Base-by-base conservation (phyloP, 1,140 invertebrate genomes). In the Capitella teleta region DNA sequence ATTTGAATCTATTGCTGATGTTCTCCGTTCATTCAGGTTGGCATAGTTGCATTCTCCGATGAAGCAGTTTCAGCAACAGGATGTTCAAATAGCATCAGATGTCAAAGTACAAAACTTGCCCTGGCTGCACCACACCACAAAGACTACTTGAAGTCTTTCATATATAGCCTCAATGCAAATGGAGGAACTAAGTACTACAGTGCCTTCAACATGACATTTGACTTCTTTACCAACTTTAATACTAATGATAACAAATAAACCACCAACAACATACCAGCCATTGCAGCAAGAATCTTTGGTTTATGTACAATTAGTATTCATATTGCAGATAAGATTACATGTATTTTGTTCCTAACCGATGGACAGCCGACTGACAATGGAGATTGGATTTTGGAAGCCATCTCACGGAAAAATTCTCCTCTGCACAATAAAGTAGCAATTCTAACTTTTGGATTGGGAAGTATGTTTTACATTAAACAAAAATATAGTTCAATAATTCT, bases 291-390 rank as follows among this genome's bases (percentile, higher is more conserved):
- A n/a, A n/a, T n/a, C n/a, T n/a, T n/a, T n/a, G n/a, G n/a, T n/a
- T n/a, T n/a, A n/a, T n/a, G n/a, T n/a, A n/a, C n/a, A n/a, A n/a
- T n/a, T n/a, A n/a, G 19, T 18, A 21, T 10, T 16, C 2, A 8
- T 40, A 21, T n/a, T 2, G 14, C 25, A 40, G 38, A 40, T 21
- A 40, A 40, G 43, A 26, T 25, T n/a, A n/a, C n/a, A n/a, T n/a
- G n/a, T 18, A 45, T 45, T 45, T 10, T 45, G 26, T 45, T 45
- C 28, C 10, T 45, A 25, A 45, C 43, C 6, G 43, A 45, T 25
- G 43, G 43, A 6, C 18, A 45, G 3, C 43, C 43, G n/a, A 28
- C 23, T 8, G 43, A 45, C 10, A 28, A 21, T 6, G 10, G 16
- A 10, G 28, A 45, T 28, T 21, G 18, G 16, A 25, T 45, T 4